Conservation (phyloP, 2,797 vertebrate species). For the Taeniopygia guttata region DNA sequence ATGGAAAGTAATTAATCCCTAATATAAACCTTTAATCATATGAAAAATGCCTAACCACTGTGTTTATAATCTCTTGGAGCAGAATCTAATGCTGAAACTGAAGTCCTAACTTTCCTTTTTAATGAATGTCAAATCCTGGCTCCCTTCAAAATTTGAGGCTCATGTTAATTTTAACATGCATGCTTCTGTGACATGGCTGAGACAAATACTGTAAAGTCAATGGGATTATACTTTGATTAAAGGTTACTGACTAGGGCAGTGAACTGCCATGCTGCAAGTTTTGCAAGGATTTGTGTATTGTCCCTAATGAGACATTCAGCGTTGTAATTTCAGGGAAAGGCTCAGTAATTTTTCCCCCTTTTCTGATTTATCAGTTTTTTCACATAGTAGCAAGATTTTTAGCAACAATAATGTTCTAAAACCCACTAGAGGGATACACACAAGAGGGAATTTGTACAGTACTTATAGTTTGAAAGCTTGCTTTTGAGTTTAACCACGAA, state of each 20-base stretch:
- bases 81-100: neutral
- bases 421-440: neutral
- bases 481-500: neutral
- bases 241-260: neutral
- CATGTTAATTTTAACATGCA: neutral
- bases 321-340: neutral
- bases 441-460: neutral
- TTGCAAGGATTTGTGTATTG: neutral
- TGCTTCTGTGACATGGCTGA: neutral
- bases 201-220: neutral
- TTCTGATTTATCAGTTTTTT: neutral
- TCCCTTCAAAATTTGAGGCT: constrained; percentile 7
- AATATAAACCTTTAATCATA: constrained; percentile 12
- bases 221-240: neutral
- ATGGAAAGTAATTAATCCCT: constrained; percentile 1
- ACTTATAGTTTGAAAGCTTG: neutral
- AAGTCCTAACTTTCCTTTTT: neutral
- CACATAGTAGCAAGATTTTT: neutral
- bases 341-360: neutral
- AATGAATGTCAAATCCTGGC: neutral
- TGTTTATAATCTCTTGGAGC: neutral
- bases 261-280: neutral
- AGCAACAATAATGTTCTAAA: neutral
- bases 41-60: constrained; percentile 16
- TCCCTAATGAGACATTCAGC: neutral